phyloP scores from a whole-genome alignment of 1,140 invertebrate species.

The Melipona quadrifasciata region DNA sequence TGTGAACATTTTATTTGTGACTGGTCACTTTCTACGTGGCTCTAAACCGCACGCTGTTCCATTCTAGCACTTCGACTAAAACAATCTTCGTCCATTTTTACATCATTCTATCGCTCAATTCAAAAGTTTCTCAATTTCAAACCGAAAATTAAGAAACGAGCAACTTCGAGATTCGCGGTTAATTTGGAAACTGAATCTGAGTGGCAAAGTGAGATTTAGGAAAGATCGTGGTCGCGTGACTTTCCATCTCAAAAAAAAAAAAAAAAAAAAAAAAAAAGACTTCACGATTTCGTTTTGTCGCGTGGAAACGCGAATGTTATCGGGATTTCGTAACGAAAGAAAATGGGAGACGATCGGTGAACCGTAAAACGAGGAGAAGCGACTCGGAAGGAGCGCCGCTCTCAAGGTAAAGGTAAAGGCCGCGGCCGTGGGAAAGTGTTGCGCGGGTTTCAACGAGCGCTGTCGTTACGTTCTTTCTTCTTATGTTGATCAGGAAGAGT shows the following conservation, averaged over 20 bases:
- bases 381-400: not conserved
- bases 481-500: not conserved
- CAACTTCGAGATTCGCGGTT: not conserved
- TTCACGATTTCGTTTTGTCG: not conserved
- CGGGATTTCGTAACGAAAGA: not conserved
- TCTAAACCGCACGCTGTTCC: conserved; percentile 5
- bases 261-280: too few relatives aligned
- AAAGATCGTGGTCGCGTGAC: not conserved
- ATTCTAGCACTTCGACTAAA: not conserved
- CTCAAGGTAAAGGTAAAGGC: conserved; percentile 62
- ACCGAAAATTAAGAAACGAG: not conserved
- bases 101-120: not conserved
- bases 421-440: conserved; percentile 49
- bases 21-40: conserved; percentile 70
- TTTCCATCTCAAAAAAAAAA: not conserved
- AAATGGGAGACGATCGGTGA: not conserved
- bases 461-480: conserved; percentile 14
- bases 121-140: not conserved
- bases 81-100: not conserved
- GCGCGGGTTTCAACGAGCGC: conserved; percentile 7
- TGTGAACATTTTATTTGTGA: conserved; percentile 64
- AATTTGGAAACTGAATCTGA: not conserved
- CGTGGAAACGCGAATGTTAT: not conserved
- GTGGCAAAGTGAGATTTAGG: not conserved
- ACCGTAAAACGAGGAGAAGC: not conserved